These are phyloP conservation scores for Bucco capensis DNA, from an alignment of 2,113 vertebrate species.

Conservation along the genomic window DNA sequence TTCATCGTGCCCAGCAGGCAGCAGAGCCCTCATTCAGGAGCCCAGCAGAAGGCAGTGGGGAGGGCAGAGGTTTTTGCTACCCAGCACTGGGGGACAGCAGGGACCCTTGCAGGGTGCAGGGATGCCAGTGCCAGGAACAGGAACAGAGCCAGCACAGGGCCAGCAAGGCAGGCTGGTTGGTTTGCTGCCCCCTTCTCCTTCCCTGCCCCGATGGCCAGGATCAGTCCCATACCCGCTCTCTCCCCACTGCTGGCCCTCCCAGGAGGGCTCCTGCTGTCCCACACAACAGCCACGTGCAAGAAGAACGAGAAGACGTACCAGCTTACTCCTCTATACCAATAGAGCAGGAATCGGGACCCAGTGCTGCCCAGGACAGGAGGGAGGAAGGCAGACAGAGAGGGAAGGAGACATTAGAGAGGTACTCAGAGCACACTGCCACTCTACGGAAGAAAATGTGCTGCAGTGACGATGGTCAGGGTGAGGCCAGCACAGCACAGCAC, in stretches of 20 bases:
- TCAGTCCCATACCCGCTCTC: background rate
- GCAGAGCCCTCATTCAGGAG: background rate
- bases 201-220: background rate
- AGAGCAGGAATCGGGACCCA: conserved; percentile 91
- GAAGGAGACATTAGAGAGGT: conserved; percentile 72
- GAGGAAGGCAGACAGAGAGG: conserved; percentile 69
- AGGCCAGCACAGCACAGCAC: background rate
- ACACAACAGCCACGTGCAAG: background rate
- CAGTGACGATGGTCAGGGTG: background rate
- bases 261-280: background rate
- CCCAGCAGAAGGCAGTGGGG: background rate
- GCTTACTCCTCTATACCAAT: conserved; percentile 92
- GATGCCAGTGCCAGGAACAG: background rate
- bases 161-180: background rate
- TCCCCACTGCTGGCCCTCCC: background rate
- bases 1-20: background rate
- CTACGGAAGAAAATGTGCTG: background rate
- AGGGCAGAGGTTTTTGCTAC: background rate
- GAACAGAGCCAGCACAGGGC: background rate
- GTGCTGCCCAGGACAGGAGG: conserved; percentile 79
- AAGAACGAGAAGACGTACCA: conserved; percentile 82
- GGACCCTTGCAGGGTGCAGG: background rate
- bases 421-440: background rate
- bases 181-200: background rate
- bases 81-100: background rate